Evolutionary conservation across 30 jellyfish, hydroid and myxozoan genomes (phyloP).

Genomic region (Turritopsis rubra): DNA sequence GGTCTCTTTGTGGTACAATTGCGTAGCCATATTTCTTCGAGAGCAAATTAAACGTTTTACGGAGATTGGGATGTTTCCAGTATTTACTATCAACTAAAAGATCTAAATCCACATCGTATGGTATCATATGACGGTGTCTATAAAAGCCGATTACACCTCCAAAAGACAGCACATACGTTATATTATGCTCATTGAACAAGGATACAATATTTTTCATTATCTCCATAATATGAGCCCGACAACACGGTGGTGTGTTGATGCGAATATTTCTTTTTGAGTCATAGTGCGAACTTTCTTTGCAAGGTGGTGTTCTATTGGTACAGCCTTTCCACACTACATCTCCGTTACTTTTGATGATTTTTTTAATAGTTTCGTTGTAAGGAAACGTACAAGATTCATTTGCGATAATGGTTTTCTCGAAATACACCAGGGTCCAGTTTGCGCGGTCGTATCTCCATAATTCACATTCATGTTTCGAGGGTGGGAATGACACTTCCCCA

Average conservation of each 20-base stretch:
- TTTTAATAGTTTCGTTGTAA: slow-evolving; percentile 1
- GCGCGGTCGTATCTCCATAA: slow-evolving; percentile 7
- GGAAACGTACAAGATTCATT: neutral
- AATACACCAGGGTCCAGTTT: neutral
- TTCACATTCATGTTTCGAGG: neutral
- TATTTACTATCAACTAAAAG: slow-evolving; percentile 32
- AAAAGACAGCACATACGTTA: slow-evolving; percentile 53
- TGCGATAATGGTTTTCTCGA: neutral
- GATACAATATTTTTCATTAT: slow-evolving; percentile 41
- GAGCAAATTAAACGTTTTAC: slow-evolving; percentile 24
- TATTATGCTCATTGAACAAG: slow-evolving; percentile 22
- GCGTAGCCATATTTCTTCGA: slow-evolving; percentile 37
- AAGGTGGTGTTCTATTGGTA: slow-evolving; percentile 39
- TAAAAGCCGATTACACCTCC: slow-evolving; percentile 95
- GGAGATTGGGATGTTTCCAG: slow-evolving; percentile 63
- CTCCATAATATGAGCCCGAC: slow-evolving; percentile 57
- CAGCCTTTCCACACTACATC: slow-evolving; percentile 47
- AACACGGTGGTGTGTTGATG: slow-evolving; percentile 92
- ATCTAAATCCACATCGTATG: slow-evolving; percentile 86
- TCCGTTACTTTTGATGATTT: neutral
- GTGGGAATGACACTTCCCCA: neutral
- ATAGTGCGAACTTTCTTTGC: slow-evolving; percentile 64
- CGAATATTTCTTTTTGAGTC: slow-evolving; percentile 30
- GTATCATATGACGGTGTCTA: slow-evolving; percentile 60
- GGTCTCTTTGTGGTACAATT: slow-evolving; percentile 30